phyloP scores from a whole-genome alignment of 2,113 vertebrate genomes.

The Anser brachyrhynchus region DNA sequence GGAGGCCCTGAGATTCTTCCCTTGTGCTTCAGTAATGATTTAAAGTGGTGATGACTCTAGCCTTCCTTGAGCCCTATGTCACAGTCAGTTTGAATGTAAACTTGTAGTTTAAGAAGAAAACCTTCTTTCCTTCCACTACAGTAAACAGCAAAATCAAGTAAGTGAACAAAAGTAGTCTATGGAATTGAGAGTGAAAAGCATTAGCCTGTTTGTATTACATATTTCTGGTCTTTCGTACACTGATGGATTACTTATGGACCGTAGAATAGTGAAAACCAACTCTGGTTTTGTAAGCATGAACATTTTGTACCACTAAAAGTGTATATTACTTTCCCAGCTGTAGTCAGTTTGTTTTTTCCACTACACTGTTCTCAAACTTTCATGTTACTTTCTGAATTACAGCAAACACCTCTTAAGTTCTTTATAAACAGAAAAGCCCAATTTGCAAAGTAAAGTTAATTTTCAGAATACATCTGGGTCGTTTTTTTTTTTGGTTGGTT shows the following conservation, averaged over 20 bases:
- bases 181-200: neutral
- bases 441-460: neutral
- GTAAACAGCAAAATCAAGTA: neutral
- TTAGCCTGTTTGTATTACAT: neutral
- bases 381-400: neutral
- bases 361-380: neutral
- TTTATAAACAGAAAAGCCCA: neutral
- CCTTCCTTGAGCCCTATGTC: neutral
- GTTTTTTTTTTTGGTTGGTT: neutral
- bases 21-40: neutral
- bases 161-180: neutral
- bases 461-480: neutral
- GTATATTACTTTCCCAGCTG: constrained; percentile 1
- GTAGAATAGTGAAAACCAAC: neutral
- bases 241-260: neutral
- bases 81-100: neutral
- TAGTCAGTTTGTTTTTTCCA: neutral
- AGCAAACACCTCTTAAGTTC: neutral
- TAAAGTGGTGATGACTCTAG: neutral
- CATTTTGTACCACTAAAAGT: neutral
- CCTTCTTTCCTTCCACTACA: neutral
- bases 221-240: neutral
- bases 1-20: neutral
- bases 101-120: neutral
- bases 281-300: neutral